Base-by-base conservation (phyloP, 2,797 vertebrate species). In the Aphelocoma californica region DNA sequence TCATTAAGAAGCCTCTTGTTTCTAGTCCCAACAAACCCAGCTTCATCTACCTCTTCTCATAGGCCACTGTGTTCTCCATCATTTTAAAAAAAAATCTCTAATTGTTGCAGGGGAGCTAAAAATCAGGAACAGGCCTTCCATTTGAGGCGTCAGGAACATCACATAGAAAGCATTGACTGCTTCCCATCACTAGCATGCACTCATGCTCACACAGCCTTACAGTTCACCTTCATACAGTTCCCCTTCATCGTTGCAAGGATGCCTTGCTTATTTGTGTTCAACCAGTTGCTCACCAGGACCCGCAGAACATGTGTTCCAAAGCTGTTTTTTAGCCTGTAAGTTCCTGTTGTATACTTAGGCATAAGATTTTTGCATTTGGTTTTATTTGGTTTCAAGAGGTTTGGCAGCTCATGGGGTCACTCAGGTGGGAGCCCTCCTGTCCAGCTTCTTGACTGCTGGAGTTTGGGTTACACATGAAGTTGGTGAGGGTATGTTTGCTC, bases 261-360 rank as follows among this genome's bases (percentile, higher is more conserved):
- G 51, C 21, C 54, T 75, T 62, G 16, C 18, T 69, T 65, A 4
- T 64, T 56, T 94, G 20, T 57, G 60, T 58, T 56, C 20, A 54
- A 14, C 18, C 36, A 13, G 9, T 40, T 45, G 32, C 31, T 84
- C 36, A 61, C 8, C 7, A 73, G 64, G 26, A 64, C 7, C 4
- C 7, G 3, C 12, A 29, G 26, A 21, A 28, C 6, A 13, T n/a
- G 16, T 67, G 31, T 44, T 83, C 36, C 24, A 53, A 81, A 88
- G 42, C 14, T 67, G 12, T 1, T 60, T 83, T 60, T 51, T 56
- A 48, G 31, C 20, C 7, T 53, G 10, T 70, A 18, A 54, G 2
- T 78, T 67, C 40, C 44, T 0, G 0, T n/a, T 12, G 1, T 21
- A 32, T 83, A 12, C 18, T n/a, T 42, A 42, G 19, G 45, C 54